phyloP scores from a whole-genome alignment of 2,113 vertebrate species.

The Cyprinodon variegatus region DNA sequence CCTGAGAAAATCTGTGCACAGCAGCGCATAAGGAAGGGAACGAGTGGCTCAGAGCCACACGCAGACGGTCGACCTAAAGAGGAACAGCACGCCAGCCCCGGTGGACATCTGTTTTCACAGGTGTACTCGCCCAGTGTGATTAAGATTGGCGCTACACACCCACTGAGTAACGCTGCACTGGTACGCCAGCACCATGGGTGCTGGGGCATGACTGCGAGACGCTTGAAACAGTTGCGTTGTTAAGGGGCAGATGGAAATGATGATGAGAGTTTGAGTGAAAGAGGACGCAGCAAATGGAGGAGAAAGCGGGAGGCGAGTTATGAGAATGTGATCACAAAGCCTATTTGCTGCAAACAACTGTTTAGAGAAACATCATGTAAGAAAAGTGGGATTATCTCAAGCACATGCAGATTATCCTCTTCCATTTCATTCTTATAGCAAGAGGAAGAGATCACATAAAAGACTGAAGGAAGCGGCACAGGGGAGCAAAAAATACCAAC shows the following conservation, averaged over 20 bases:
- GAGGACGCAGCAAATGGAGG: slow-evolving; percentile 41
- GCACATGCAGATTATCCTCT: slow-evolving; percentile 46
- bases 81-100: slow-evolving; percentile 69
- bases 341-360: slow-evolving; percentile 44
- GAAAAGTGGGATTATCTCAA: slow-evolving; percentile 48
- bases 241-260: slow-evolving; percentile 70
- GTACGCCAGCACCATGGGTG: slow-evolving; percentile 49
- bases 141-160: slow-evolving; percentile 68
- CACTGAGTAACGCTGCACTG: slow-evolving; percentile 26
- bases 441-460: slow-evolving; percentile 42
- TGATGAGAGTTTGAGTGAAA: slow-evolving; percentile 62
- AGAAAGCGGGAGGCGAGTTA: slow-evolving; percentile 17
- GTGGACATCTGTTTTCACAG: slow-evolving; percentile 85
- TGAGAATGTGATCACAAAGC: slow-evolving; percentile 26
- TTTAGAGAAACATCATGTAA: slow-evolving; percentile 40
- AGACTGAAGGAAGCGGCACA: slow-evolving; percentile 28
- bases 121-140: slow-evolving; percentile 78
- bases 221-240: slow-evolving; percentile 53
- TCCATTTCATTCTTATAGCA: slow-evolving; percentile 45
- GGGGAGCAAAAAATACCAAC: slow-evolving; percentile 32
- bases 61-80: slow-evolving; percentile 61
- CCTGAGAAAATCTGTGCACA: slow-evolving; percentile 19
- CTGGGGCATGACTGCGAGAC: slow-evolving; percentile 52
- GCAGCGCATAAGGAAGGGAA: slow-evolving; percentile 2
- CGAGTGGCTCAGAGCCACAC: slow-evolving; percentile 43